Percentiles rank a stretch among this genome's conserved stretches.
Evolutionary conservation across 2,113 vertebrate species (phyloP).

Genomic region (Hylia prasina): DNA sequence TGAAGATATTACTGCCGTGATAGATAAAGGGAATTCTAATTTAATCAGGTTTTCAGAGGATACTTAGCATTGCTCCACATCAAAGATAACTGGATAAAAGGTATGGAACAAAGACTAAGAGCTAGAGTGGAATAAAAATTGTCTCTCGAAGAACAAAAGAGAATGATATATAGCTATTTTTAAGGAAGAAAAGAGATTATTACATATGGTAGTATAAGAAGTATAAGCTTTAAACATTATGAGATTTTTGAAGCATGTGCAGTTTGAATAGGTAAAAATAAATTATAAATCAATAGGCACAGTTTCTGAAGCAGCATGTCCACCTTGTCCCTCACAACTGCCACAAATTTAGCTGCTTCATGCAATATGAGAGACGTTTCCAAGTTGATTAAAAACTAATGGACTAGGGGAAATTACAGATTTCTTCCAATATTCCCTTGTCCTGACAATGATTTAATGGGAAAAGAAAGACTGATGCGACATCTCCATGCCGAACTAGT

Average conservation of each 20-base stretch:
- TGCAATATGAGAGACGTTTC: background rate
- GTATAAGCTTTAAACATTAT: background rate
- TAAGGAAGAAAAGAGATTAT: background rate
- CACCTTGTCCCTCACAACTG: background rate
- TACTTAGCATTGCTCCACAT: background rate
- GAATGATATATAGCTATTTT: background rate
- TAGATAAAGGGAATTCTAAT: constrained; percentile 27
- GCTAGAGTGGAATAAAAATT: background rate
- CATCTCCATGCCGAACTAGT: background rate
- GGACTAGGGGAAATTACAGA: background rate
- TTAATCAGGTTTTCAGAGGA: constrained; percentile 26
- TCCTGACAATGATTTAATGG: background rate
- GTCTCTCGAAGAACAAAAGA: background rate
- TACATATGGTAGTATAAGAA: background rate
- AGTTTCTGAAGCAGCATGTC: background rate
- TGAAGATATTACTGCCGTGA: constrained; percentile 2
- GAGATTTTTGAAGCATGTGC: background rate
- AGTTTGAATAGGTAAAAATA: background rate
- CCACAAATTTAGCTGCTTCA: background rate
- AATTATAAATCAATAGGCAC: background rate
- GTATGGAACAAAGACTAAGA: background rate
- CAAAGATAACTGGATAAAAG: constrained; percentile 13
- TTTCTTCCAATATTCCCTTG: background rate
- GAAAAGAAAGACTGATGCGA: background rate
- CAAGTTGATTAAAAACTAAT: background rate